These are phyloP conservation scores for Bos javanicus DNA, from an alignment of 2,113 vertebrate genomes.

Conservation along the genomic window DNA sequence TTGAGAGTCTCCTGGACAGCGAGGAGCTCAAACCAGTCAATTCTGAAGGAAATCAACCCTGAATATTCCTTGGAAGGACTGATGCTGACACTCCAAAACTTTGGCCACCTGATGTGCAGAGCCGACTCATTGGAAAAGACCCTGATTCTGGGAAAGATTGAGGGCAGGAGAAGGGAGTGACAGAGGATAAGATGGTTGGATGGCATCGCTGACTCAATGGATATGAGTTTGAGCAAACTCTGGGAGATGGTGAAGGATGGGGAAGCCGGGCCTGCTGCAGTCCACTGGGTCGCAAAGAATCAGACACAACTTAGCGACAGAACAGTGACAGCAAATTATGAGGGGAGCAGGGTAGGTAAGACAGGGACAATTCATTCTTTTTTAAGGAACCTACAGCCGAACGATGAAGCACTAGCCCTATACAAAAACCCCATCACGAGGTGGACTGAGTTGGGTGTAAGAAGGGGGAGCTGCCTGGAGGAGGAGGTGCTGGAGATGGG, in stretches of 20 bases:
- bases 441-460: not conserved
- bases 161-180: not conserved
- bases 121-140: not conserved
- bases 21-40: not conserved
- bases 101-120: not conserved
- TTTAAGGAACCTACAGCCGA: not conserved
- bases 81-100: not conserved
- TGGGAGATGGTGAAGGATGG: not conserved
- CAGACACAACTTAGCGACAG: not conserved
- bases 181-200: not conserved
- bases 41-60: not conserved
- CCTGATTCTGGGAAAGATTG: not conserved
- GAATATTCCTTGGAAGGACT: not conserved
- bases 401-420: not conserved
- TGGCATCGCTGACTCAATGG: not conserved
- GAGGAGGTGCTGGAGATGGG: not conserved
- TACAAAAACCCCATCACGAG: not conserved
- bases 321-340: not conserved
- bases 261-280: not conserved
- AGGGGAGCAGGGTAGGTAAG: not conserved
- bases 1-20: not conserved
- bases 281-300: not conserved
- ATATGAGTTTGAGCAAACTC: not conserved
- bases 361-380: not conserved
- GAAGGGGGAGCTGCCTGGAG: not conserved